Conservation (phyloP, 1,140 invertebrate genomes). For the Asobara japonica region DNA sequence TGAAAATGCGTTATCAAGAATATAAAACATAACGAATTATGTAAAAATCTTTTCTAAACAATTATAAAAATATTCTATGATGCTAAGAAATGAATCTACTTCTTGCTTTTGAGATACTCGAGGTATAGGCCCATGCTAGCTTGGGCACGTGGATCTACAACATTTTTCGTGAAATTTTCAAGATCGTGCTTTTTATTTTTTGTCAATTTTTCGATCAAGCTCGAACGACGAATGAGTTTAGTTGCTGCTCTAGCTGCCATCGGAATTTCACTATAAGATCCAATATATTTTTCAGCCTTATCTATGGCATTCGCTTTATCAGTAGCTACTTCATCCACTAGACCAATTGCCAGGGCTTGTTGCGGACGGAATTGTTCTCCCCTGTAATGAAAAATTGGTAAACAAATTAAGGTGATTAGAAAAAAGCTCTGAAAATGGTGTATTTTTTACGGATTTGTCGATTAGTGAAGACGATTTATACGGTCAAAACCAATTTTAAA, state of each 20-base stretch:
- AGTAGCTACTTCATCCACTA: constrained; percentile 80
- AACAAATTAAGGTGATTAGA: background rate
- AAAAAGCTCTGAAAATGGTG: background rate
- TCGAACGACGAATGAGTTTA: constrained; percentile 71
- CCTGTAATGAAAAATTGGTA: constrained; percentile 45
- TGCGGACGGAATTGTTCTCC: constrained; percentile 79
- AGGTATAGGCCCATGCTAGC: background rate
- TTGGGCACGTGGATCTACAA: background rate
- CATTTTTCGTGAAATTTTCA: background rate
- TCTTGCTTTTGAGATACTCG: background rate
- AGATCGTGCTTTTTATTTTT: background rate
- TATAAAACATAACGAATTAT: too few relatives aligned
- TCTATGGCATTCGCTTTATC: constrained; percentile 75
- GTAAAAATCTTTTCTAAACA: too few relatives aligned
- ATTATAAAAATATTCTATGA: background rate
- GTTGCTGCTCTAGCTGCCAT: constrained; percentile 71
- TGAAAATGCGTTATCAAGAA: too few relatives aligned
- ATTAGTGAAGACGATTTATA: too few relatives aligned
- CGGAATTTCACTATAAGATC: constrained; percentile 72
- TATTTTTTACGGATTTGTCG: too few relatives aligned
- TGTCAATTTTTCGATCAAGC: constrained; percentile 38
- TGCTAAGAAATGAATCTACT: background rate
- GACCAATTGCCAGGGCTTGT: constrained; percentile 79
- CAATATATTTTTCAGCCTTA: constrained; percentile 75
- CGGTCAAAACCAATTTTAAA: too few relatives aligned